phyloP scores from a whole-genome alignment of 1,140 invertebrate species.

The Nomia melanderi region DNA sequence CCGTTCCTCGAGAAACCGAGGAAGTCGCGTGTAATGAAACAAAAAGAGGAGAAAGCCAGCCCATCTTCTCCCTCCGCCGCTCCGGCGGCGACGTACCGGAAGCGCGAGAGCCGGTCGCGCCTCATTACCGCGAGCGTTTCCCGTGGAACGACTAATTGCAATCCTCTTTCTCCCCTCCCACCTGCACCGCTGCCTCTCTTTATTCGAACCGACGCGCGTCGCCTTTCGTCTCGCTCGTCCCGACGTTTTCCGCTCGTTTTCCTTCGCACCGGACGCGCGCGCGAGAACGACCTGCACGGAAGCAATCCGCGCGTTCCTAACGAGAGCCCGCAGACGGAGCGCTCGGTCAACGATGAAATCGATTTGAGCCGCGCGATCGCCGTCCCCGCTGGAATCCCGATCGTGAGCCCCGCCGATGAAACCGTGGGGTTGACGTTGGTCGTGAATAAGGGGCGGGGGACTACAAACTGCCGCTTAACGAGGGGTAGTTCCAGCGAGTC shows the following conservation, averaged over 20 bases:
- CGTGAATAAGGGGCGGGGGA: neutral
- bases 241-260: constrained; percentile 57
- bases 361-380: constrained; percentile 51
- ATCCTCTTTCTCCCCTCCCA: constrained; percentile 24
- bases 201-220: neutral
- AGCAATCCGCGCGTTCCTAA: constrained; percentile 15
- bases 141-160: constrained; percentile 69
- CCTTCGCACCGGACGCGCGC: constrained; percentile 14
- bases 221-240: no score
- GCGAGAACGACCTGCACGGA: constrained; percentile 11
- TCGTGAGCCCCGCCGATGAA: neutral
- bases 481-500: neutral
- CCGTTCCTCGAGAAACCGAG: constrained; percentile 22
- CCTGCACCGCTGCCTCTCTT: constrained; percentile 9
- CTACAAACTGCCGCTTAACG: neutral
- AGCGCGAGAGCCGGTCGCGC: constrained; percentile 58
- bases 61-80: neutral
- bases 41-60: constrained; percentile 18
- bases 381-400: constrained; percentile 13
- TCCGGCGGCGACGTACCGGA: constrained; percentile 54
- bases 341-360: constrained; percentile 58
- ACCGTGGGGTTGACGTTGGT: no score
- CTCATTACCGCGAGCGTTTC: constrained; percentile 70
- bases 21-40: constrained; percentile 34
- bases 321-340: constrained; percentile 19